These are phyloP conservation scores for Acrobasis repandana DNA, from an alignment of 2,888 invertebrate species.

Conservation along the genomic window DNA sequence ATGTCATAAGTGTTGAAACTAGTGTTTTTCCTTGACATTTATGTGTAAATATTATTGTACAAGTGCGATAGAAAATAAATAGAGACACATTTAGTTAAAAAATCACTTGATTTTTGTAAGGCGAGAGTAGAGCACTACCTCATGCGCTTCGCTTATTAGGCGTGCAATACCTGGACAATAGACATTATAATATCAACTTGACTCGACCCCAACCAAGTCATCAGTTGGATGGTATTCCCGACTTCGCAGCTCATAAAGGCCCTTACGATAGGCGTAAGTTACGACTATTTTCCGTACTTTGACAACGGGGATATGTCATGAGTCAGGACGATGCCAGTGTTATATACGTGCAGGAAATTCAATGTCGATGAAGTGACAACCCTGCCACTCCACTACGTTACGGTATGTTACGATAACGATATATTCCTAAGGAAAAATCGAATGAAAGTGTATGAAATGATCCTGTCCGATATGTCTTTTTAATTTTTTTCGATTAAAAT, in stretches of 20 bases:
- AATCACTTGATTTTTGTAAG: too few relatives aligned
- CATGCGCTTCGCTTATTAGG: too few relatives aligned
- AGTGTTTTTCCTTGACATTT: too few relatives aligned
- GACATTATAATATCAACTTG: not conserved
- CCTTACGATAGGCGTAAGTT: constrained; percentile 46
- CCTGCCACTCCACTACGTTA: not conserved
- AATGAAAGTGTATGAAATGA: too few relatives aligned
- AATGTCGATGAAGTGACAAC: constrained; percentile 8
- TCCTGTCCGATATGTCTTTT: too few relatives aligned
- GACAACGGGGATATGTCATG: constrained; percentile 45
- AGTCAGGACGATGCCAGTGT: constrained; percentile 37
- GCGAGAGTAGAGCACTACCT: too few relatives aligned
- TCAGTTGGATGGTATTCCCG: constrained; percentile 24
- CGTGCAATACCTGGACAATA: too few relatives aligned
- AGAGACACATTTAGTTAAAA: too few relatives aligned
- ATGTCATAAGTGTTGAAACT: too few relatives aligned
- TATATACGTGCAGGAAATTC: constrained; percentile 37
- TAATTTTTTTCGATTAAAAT: too few relatives aligned
- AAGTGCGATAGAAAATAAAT: too few relatives aligned
- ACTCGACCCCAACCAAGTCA: not conserved
- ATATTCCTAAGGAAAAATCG: not conserved
- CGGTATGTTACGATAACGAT: not conserved
- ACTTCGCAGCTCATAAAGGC: constrained; percentile 37
- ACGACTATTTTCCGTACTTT: constrained; percentile 51
- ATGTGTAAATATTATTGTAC: too few relatives aligned